Evolutionary conservation across 2,888 invertebrate genomes (phyloP).

Genomic region (Parnassius glacialis): DNA sequence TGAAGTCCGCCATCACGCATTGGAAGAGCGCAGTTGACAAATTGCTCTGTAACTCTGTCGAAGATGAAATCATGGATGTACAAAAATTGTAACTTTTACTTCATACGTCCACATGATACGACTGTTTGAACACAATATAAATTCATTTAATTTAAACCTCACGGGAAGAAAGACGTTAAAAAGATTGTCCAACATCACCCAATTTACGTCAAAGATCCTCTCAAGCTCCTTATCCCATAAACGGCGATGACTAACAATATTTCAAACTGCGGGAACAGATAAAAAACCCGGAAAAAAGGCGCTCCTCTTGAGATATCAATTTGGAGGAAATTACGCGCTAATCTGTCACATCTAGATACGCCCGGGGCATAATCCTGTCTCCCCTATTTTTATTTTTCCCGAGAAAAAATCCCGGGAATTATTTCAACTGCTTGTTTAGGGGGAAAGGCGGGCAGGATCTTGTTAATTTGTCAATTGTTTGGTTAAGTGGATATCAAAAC

Average conservation of each 20-base stretch:
- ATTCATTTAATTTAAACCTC: neutral
- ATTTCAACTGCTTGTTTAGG: conserved; percentile 35
- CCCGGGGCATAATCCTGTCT: conserved; percentile 64
- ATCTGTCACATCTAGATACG: conserved; percentile 76
- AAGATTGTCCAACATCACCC: conserved; percentile 6
- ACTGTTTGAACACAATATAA: no score
- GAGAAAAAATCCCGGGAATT: conserved; percentile 41
- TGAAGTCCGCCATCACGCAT: no score
- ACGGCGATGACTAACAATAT: conserved; percentile 66
- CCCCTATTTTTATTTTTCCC: conserved; percentile 57
- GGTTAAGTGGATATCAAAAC: conserved; percentile 47
- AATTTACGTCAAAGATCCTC: conserved; percentile 24
- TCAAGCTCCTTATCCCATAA: conserved; percentile 33
- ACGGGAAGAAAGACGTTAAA: conserved; percentile 1
- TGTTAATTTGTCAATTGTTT: conserved; percentile 72
- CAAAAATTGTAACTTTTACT: no score
- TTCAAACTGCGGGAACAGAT: conserved; percentile 45
- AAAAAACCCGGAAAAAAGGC: conserved; percentile 46
- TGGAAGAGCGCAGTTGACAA: no score
- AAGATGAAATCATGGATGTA: no score
- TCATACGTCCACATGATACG: no score
- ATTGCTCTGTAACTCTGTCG: no score
- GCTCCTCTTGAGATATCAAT: conserved; percentile 77
- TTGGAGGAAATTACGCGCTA: conserved; percentile 75
- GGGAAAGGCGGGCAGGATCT: conserved; percentile 56